Evolutionary conservation across 2,113 vertebrate genomes (phyloP).

Genomic region (Siniperca chuatsi): DNA sequence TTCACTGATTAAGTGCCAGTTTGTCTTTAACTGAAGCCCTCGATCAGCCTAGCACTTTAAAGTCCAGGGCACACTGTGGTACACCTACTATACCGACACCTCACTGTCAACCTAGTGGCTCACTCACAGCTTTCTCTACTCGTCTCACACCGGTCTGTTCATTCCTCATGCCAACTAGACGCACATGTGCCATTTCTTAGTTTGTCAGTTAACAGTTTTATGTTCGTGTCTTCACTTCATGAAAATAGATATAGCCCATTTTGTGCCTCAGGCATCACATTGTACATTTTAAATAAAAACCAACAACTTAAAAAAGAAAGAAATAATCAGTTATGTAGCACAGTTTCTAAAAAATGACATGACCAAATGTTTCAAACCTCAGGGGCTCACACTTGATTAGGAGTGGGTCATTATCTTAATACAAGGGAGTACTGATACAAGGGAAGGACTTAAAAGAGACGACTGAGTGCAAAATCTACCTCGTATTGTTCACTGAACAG

Average conservation of each 20-base stretch:
- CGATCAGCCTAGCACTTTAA: background rate
- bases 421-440: slow-evolving; percentile 29
- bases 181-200: slow-evolving; percentile 8
- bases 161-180: slow-evolving; percentile 40
- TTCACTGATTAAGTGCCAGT: background rate
- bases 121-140: background rate
- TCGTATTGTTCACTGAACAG: slow-evolving; percentile 68
- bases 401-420: slow-evolving; percentile 28
- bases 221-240: background rate
- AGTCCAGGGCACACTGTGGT: background rate
- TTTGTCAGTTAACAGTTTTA: slow-evolving; percentile 1
- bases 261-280: background rate
- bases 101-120: background rate
- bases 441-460: slow-evolving; percentile 11
- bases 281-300: background rate
- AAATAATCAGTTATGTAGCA: background rate
- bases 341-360: slow-evolving; percentile 10
- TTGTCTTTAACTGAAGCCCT: background rate
- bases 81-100: background rate
- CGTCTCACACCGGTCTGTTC: slow-evolving; percentile 37
- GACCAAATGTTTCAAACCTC: slow-evolving; percentile 30
- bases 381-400: slow-evolving; percentile 5
- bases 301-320: background rate
- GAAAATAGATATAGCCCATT: background rate
- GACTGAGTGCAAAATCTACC: slow-evolving; percentile 47